A percentile compares a stretch with the other conserved stretches of the same genome.
phyloP scores from a whole-genome alignment of 2,113 vertebrate species.

The Corythaeola cristata region DNA sequence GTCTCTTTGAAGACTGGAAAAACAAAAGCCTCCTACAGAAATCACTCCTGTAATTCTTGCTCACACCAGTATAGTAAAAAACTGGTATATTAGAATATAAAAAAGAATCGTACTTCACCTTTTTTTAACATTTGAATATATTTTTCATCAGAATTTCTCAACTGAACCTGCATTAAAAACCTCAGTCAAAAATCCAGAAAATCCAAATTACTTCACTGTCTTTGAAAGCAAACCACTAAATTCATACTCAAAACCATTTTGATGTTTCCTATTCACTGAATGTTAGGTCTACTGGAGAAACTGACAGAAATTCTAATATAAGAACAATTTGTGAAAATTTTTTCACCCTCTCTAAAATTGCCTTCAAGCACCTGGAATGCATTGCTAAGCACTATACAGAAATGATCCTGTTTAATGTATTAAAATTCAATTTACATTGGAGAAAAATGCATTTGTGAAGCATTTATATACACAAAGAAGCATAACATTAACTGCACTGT shows the following conservation, averaged over 20 bases:
- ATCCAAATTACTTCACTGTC: neutral
- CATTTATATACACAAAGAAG: slow-evolving; percentile 15
- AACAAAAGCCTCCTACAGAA: neutral
- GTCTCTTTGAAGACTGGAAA: neutral
- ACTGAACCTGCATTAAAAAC: neutral
- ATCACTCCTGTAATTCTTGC: neutral
- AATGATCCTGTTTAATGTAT: slow-evolving; percentile 11
- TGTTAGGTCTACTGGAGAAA: neutral
- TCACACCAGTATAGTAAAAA: neutral
- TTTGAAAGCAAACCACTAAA: neutral
- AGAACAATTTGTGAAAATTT: neutral
- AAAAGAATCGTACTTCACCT: neutral
- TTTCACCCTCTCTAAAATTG: neutral
- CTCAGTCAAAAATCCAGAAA: neutral
- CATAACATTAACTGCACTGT: slow-evolving; percentile 3
- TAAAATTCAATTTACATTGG: slow-evolving; percentile 35
- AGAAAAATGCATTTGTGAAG: slow-evolving; percentile 52
- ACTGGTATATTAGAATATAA: neutral
- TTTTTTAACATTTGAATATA: neutral
- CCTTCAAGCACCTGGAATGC: slow-evolving; percentile 16
- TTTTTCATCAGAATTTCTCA: neutral
- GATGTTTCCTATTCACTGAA: neutral
- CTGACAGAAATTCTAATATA: neutral
- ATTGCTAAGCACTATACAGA: neutral
- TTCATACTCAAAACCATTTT: neutral